phyloP scores from a whole-genome alignment of 2,797 vertebrate species.

The Acanthurus leucopareius region DNA sequence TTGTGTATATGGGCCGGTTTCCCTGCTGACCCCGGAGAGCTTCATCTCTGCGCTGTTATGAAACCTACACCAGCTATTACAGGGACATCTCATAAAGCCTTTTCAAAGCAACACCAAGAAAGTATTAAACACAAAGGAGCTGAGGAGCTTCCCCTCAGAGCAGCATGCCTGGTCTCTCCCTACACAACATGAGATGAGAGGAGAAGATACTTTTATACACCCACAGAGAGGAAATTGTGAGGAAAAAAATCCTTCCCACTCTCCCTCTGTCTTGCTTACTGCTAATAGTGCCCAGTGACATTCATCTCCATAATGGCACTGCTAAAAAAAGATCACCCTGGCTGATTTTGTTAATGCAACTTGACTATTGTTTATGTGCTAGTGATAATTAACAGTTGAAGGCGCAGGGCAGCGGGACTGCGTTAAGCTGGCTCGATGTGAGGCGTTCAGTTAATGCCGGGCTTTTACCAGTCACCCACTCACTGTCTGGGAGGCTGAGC shows the following conservation, averaged over 20 bases:
- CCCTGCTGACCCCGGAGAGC: constrained; percentile 48
- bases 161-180: constrained; percentile 44
- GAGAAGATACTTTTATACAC: constrained; percentile 59
- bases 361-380: constrained; percentile 66
- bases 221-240: constrained; percentile 53
- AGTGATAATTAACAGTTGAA: constrained; percentile 70
- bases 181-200: constrained; percentile 40
- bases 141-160: constrained; percentile 54
- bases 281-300: constrained; percentile 52
- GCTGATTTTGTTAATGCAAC: constrained; percentile 74
- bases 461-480: constrained; percentile 62
- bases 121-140: constrained; percentile 41
- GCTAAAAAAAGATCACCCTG: constrained; percentile 67
- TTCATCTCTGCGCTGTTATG: constrained; percentile 33
- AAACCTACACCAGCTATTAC: constrained; percentile 31
- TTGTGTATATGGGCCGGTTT: constrained; percentile 28
- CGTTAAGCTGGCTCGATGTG: constrained; percentile 50
- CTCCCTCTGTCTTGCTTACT: constrained; percentile 29
- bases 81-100: constrained; percentile 29
- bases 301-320: constrained; percentile 71
- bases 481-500: constrained; percentile 53
- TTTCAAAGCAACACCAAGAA: constrained; percentile 41
- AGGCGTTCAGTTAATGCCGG: constrained; percentile 61
- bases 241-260: constrained; percentile 47
- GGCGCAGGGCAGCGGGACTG: constrained; percentile 23